Base-by-base conservation (phyloP, 2,797 vertebrate genomes). In the Emydoidea blandingii region DNA sequence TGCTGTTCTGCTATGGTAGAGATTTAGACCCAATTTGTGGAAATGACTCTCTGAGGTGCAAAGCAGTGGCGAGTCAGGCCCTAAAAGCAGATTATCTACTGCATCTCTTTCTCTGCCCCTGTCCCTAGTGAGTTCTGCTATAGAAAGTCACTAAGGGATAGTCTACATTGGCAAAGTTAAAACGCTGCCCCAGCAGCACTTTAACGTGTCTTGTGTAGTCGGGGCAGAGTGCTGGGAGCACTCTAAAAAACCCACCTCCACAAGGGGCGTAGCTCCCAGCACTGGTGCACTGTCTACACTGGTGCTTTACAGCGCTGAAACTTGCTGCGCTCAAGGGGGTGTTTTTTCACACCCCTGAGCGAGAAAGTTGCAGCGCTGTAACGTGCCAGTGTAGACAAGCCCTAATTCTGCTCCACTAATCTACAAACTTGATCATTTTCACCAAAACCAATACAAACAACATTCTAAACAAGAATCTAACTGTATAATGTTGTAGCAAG, bases 391-490 rank as follows among this genome's bases (percentile, higher is more conserved):
- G 50, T 16, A 50, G 50, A 50, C 50, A 50, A 50, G 50, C 50
- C 50, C 50, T 2, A 41, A 41, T 44, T 74, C 72, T 76, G 37
- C 41, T 44, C 41, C 5, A 44, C 29, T 41, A 31, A 72, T 53
- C 37, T 79, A 7, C 37, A 83, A 52, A 19, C 23, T 88, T 83
- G 81, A 16, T 56, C 1, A 1, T 91, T 89, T 15, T 57, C 12
- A 21, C 41, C 44, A 29, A 59, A 88, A 87, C 54, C 52, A 76
- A 65, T 11, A 74, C 52, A 57, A 74, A 16, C n/a, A 21, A 44
- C 0, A 0, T 90, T 88, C 57, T 86, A 80, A 92, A 27, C 18
- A 2, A 85, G 41, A 53, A 52, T 1, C 1, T 85, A 52, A 31
- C 23, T 76, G 25, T 47, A 29, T 29, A 47, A 76, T 8, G 11